Base-by-base conservation (phyloP, 64 coral and sea anemone species). In the Astreopora myriophthalma region DNA sequence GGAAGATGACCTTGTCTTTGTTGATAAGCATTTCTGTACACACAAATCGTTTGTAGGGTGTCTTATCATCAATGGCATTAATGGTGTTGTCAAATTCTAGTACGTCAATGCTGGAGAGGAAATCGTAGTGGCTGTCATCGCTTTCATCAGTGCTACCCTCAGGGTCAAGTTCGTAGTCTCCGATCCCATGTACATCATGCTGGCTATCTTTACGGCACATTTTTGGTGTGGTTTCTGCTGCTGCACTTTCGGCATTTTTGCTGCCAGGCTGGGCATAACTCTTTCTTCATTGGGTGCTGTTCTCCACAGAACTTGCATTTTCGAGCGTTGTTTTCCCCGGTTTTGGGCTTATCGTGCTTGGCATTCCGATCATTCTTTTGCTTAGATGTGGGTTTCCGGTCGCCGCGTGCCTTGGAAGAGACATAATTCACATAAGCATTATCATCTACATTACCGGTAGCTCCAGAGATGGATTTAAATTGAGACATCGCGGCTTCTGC, bases 281-380 rank as follows among this genome's bases (percentile, higher is more conserved):
- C 40, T 44, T 44, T 44, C 40, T 0, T 44, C 40, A 11, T 44
- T 44, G 11, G 40, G 40, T 44, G 40, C 40, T 44, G 40, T 44
- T 44, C 40, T 44, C 40, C 62, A 27, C 75, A 82, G 29, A 91
- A 91, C 35, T 82, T 91, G 38, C 76, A 91, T 44, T 44, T 44
- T 44, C 40, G 6, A 11, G 11, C 39, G 5, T 42, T 44, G 5
- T 13, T 74, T 32, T 39, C 16, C 9, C 9, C 20, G 19, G 3
- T 74, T 32, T 74, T 39, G n/a, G 34, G 49, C 39, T 22, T 19
- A 11, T 78, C 25, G 25, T 22, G 75, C 34, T 40, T 76, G 27
- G 34, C 74, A 39, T 38, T 76, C 34, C 34, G 22, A 76, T 76
- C 74, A 76, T 76, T 37, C 35, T 40, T 76, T 76, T 76, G 74